Evolutionary conservation across 1,140 invertebrate genomes (phyloP).

Genomic region (Drosophila teissieri): DNA sequence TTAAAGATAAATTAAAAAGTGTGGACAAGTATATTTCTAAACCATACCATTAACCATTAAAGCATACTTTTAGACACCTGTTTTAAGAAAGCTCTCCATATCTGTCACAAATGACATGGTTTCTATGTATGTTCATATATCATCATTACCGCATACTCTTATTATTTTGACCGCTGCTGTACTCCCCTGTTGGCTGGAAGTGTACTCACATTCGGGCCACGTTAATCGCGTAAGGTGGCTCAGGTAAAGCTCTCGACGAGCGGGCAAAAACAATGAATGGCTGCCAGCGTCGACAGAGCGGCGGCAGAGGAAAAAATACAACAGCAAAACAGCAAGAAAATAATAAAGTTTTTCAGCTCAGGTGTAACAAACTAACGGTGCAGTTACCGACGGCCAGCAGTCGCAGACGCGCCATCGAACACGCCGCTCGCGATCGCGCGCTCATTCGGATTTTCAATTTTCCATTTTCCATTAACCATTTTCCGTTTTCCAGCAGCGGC

Average conservation of each 20-base stretch:
- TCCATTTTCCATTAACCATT: slow-evolving; percentile 7
- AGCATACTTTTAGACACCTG: background rate
- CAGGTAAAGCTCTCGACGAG: slow-evolving; percentile 39
- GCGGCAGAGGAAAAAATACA: background rate
- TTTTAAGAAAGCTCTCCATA: no score
- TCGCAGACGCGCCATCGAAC: slow-evolving; percentile 75
- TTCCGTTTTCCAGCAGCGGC: slow-evolving; percentile 13
- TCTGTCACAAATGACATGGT: no score
- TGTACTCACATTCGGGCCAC: slow-evolving; percentile 32
- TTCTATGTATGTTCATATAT: no score
- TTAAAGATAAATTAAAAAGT: no score
- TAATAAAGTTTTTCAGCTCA: slow-evolving; percentile 48
- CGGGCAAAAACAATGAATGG: slow-evolving; percentile 49
- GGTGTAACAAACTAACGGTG: slow-evolving; percentile 82
- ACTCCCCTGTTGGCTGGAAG: slow-evolving; percentile 14
- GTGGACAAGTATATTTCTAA: no score
- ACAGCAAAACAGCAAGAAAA: background rate
- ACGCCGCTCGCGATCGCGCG: slow-evolving; percentile 54
- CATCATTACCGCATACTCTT: background rate
- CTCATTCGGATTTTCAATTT: slow-evolving; percentile 9
- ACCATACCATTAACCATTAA: no score
- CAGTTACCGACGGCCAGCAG: slow-evolving; percentile 65
- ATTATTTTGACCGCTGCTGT: slow-evolving; percentile 3
- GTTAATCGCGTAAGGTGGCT: slow-evolving; percentile 44
- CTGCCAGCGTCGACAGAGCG: background rate